These are phyloP conservation scores for Thecocarcelia acutangulata DNA, from an alignment of 2,888 invertebrate genomes.

Conservation along the genomic window DNA sequence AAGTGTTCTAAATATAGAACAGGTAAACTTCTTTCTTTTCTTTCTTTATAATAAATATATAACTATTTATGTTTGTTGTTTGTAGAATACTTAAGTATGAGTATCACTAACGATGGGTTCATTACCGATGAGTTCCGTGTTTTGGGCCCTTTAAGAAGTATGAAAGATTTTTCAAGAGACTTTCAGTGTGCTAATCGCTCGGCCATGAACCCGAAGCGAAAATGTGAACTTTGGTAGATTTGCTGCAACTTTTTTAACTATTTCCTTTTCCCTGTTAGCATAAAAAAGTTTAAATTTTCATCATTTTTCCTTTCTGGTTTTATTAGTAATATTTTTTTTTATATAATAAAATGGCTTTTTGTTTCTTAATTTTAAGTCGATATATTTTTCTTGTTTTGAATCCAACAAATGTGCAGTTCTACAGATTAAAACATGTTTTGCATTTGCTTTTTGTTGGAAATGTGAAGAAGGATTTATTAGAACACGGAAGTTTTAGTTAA, in stretches of 20 bases:
- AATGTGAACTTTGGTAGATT: slow-evolving; percentile 94
- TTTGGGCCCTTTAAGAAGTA: slow-evolving; percentile 95
- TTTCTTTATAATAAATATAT: not conserved
- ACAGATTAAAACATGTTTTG: slow-evolving; percentile 41
- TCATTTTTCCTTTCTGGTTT: no score
- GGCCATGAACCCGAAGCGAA: slow-evolving; percentile 95
- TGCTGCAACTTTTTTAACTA: not conserved
- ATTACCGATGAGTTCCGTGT: slow-evolving; percentile 92
- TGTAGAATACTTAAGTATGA: slow-evolving; percentile 87
- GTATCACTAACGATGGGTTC: slow-evolving; percentile 91
- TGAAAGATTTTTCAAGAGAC: slow-evolving; percentile 93
- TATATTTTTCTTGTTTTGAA: no score
- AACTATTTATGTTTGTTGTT: not conserved
- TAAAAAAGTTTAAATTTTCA: slow-evolving; percentile 23
- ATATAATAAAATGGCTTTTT: no score
- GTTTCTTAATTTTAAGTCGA: no score
- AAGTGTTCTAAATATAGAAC: slow-evolving; percentile 93
- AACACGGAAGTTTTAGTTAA: no score
- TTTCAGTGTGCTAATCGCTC: slow-evolving; percentile 93
- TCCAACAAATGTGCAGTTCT: slow-evolving; percentile 47
- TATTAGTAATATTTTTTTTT: not conserved
- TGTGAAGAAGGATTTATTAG: no score
- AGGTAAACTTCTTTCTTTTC: slow-evolving; percentile 74
- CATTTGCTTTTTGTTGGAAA: slow-evolving; percentile 6
- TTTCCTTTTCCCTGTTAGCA: slow-evolving; percentile 9